Base-by-base conservation (phyloP, 2,888 invertebrate species). In the Dromius quadrimaculatus region DNA sequence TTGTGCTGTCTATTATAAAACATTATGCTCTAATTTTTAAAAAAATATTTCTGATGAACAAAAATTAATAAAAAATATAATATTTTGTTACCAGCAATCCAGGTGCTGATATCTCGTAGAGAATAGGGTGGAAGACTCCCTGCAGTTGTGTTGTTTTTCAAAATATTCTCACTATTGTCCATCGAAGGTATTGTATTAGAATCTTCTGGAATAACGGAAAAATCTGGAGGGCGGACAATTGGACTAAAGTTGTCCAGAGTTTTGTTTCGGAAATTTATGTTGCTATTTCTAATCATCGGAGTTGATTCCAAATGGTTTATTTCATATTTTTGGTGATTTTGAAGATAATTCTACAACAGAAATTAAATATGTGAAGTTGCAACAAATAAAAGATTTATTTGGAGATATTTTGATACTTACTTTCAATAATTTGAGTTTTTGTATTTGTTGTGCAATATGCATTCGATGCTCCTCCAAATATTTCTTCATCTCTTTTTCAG, bases 371-470 rank as follows among this genome's bases (percentile, higher is more conserved):
- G 11, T n/a, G 11, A 13, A 65, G 11, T 71, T 36, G 22, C 28
- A 36, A 57, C 2, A 20, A 63, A 32, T 13, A 59, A 45, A 23
- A 57, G 11, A 28, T 19, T 43, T 47, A 11, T 66, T 71, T 5
- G 23, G 45, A 43, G 13, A 6, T 2, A 5, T n/a, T 63, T 63
- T 41, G 9, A 36, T 5, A 72, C 41, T 69, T 82, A 89, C 90
- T 84, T 90, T 88, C 43, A 91, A 83, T 74, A 86, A 81, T 79
- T 90, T 91, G 6, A 91, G 82, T 73, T 90, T 85, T 69, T 87
- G 86, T 68, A 91, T 87, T 79, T 91, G 90, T 4, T 86, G 85
- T 8, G 88, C 87, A 72, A 91, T 86, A 50, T 87, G 87, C 9
- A 82, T 81, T 79, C 87, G 85, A 75, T 90, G 90, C n/a, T 85